Evolutionary conservation across 2,797 vertebrate species (phyloP).

Genomic region (Sebastes taczanowskii): DNA sequence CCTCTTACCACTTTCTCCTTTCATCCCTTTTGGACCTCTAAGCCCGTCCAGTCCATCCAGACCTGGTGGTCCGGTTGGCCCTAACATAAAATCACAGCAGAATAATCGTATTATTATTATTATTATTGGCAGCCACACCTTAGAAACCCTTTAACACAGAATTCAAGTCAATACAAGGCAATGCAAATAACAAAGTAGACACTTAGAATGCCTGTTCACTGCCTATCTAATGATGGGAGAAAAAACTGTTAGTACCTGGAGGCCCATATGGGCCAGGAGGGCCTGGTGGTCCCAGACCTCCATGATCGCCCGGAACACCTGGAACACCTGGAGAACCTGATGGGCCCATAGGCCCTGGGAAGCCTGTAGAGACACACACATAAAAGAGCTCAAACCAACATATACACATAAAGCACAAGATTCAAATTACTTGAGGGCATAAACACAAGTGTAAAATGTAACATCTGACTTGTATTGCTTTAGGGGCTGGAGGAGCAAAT

Average conservation of each 20-base stretch:
- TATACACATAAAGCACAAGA: not conserved
- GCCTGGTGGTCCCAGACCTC: conserved; percentile 50
- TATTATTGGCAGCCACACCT: not conserved
- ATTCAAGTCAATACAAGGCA: not conserved
- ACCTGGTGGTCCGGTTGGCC: conserved; percentile 55
- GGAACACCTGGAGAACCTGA: conserved; percentile 37
- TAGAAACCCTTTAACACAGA: not conserved
- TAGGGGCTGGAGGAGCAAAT: not conserved
- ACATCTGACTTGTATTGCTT: not conserved
- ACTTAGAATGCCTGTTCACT: not conserved
- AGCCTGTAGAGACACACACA: conserved; percentile 38
- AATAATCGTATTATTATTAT: not conserved
- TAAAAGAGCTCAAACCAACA: not conserved
- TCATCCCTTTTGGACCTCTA: conserved; percentile 63
- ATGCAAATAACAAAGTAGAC: not conserved
- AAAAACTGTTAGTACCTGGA: conserved; percentile 44
- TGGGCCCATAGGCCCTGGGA: conserved; percentile 43
- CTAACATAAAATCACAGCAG: conserved; percentile 39
- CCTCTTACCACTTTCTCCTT: conserved; percentile 59
- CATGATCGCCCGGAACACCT: conserved; percentile 53
- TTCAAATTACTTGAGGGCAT: not conserved
- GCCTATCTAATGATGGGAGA: not conserved
- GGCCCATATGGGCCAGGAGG: conserved; percentile 49
- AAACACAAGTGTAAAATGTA: not conserved
- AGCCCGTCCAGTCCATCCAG: conserved; percentile 72